These are phyloP conservation scores for Oncorhynchus mykiss DNA, from an alignment of 2,113 vertebrate genomes.

Conservation along the genomic window DNA sequence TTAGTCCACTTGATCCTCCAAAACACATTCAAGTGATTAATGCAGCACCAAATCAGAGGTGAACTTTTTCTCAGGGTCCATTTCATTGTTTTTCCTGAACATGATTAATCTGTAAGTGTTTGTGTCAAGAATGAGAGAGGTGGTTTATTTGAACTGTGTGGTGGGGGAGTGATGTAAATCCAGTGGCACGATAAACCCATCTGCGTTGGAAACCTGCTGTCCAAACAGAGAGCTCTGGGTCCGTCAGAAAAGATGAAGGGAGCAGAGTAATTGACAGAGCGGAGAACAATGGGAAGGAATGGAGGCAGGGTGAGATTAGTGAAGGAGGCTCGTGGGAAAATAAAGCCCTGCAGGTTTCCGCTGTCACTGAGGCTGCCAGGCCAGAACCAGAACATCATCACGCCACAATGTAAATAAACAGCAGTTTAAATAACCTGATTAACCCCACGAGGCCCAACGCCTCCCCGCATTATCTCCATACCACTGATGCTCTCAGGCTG, in stretches of 20 bases:
- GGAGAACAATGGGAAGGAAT: not conserved
- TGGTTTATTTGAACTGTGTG: not conserved
- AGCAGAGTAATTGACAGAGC: not conserved
- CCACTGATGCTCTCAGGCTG: not conserved
- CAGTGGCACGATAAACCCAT: conserved; percentile 21
- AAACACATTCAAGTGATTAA: not conserved
- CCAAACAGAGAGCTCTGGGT: conserved; percentile 31
- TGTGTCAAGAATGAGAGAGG: no score
- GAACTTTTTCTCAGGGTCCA: not conserved
- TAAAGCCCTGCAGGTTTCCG: conserved; percentile 29
- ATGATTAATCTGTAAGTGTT: not conserved
- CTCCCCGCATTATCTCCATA: not conserved
- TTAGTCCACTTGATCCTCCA: not conserved
- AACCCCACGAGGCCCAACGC: not conserved
- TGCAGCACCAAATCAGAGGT: not conserved
- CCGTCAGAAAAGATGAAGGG: conserved; percentile 7
- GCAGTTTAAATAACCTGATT: conserved; percentile 9
- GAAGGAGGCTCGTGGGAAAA: conserved; percentile 36
- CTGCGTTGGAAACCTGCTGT: conserved; percentile 16
- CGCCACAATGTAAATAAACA: conserved; percentile 50
- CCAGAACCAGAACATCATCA: conserved; percentile 17
- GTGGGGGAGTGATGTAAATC: conserved; percentile 27
- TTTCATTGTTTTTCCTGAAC: not conserved
- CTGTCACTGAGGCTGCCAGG: conserved; percentile 1
- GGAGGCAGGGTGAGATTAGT: conserved; percentile 25